Evolutionary conservation across 2,113 vertebrate genomes (phyloP), one percentile per base, ranked within the genome.

Genomic region (Chamaetylas fuelleborni): DNA sequence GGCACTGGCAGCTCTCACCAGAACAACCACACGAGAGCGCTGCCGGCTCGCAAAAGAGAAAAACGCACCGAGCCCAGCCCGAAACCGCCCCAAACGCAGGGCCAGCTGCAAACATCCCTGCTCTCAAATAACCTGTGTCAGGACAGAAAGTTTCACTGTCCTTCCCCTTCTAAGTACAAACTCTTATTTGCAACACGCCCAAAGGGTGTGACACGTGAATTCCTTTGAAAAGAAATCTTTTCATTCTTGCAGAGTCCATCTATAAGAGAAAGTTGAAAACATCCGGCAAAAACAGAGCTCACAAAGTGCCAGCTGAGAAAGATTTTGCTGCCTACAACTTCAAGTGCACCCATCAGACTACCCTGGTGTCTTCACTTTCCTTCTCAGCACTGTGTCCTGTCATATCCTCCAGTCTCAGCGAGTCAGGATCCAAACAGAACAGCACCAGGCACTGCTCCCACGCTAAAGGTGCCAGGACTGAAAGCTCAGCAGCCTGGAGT

Each of bases 161-260:
- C n/a, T 47, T 33, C 72, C 54, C 45, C 38, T 69, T 15, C 45
- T 5, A 8, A 60, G 14, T 2, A 60, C 36, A 45, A 50, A 11
- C 62, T 51, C 53, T 33, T 60, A 12, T 60, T 77, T 60, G 17
- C 38, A 8, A 3, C 83, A 4, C 64, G 1, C 62, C 62, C 62
- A 6, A 15, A n/a, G 72, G 62, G 54, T 19, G 81, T 14, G 29
- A 19, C 25, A 23, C 17, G 0, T 3, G 14, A 28, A 53, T 69
- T 69, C 9, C 36, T 60, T 12, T 9, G 20, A 3, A 1, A 4
- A 31, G 14, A 12, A 45, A 5, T 3, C 6, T 33, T 78, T 26
- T 24, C 38, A 8, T 7, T 36, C 72, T 26, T 1, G 0, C 43
- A 14, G 42, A 14, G 51, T 24, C 16, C 1, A 14, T 2, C 34